Conservation (phyloP, 2,797 vertebrate genomes). For the Miichthys miiuy region DNA sequence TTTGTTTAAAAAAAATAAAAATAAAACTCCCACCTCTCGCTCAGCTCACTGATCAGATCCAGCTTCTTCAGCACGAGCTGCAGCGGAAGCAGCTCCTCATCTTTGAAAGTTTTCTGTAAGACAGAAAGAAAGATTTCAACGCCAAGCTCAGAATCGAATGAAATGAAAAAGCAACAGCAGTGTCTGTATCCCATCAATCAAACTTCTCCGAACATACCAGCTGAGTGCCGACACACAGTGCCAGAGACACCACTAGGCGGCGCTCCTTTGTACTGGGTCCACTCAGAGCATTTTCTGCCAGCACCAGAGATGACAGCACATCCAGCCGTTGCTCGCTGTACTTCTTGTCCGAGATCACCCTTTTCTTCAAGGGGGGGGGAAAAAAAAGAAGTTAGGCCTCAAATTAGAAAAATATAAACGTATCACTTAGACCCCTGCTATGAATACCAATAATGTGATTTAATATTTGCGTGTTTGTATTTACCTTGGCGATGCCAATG, state of each 20-base stretch:
- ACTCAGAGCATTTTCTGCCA: conserved; percentile 95
- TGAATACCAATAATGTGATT: not conserved
- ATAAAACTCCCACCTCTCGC: conserved; percentile 86
- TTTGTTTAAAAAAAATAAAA: not conserved
- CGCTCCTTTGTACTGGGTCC: conserved; percentile 97
- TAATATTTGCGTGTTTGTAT: not conserved
- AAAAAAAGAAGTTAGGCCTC: not conserved
- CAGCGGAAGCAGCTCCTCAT: conserved; percentile 94
- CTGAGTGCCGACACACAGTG: conserved; percentile 96
- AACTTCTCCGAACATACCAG: conserved; percentile 85
- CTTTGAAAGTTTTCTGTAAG: conserved; percentile 96
- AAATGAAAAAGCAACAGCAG: not conserved
- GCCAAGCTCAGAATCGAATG: not conserved
- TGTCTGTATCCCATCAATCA: not conserved
- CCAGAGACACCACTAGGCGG: conserved; percentile 92
- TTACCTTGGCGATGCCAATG: conserved; percentile 93
- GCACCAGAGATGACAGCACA: conserved; percentile 94
- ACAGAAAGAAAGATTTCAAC: not conserved
- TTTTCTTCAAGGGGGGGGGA: conserved; percentile 88
- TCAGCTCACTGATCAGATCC: conserved; percentile 96
- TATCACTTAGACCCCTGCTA: not conserved
- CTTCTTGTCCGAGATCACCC: conserved; percentile 98
- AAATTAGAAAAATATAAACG: not conserved
- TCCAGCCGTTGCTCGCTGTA: conserved; percentile 98
- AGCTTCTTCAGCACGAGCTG: conserved; percentile 97